Evolutionary conservation across 2,888 invertebrate species (phyloP), one percentile per base, ranked within the genome.

Genomic region (Lottia gigantea): DNA sequence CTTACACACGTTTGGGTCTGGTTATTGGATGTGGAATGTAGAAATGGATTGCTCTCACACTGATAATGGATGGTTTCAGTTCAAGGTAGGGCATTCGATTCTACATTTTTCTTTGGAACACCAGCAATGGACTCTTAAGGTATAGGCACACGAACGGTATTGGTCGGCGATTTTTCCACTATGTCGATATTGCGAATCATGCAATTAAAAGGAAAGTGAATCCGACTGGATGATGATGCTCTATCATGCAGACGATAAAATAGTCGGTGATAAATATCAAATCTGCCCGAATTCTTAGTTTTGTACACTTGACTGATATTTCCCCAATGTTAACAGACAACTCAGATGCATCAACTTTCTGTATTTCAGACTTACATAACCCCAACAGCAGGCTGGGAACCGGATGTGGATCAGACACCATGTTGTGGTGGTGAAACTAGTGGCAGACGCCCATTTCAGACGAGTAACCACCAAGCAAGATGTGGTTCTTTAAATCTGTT

Each of bases 21-120:
- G 85, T 68, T 89, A 88, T 76, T 89, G 89, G 89, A 83, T 88
- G 80, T 79, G 86, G 16, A 85, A 87, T 67, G 67, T 88, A 45
- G 79, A 84, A 45, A 87, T 89, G 86, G 87, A 89, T 74, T 89
- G 89, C 76, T 76, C 80, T 7, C 77, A 84, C 69, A 81, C 86
- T 0, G 80, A 85, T 49, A 74, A 82, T 14, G 88, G 88, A 46
- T 89, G 88, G 87, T 89, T 89, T 71, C 88, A 89, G 72, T 71
- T 89, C 23, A 89, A 89, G 78, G 86, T 70, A 49, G 11, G 11
- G 7, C 40, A 40, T 40, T 40, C 7, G 1, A 8, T 40, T 40
- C 40, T 11, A 40, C 6, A 2, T 4, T 4, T 31, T 31, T 31
- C 2, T 31, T 6, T 6, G 6, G 31, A 40, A 40, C 40, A 11